A percentile compares a stretch with the other conserved stretches of the same genome.
phyloP scores from a whole-genome alignment of 2,888 invertebrate genomes.

The Sabatieria punctata region DNA sequence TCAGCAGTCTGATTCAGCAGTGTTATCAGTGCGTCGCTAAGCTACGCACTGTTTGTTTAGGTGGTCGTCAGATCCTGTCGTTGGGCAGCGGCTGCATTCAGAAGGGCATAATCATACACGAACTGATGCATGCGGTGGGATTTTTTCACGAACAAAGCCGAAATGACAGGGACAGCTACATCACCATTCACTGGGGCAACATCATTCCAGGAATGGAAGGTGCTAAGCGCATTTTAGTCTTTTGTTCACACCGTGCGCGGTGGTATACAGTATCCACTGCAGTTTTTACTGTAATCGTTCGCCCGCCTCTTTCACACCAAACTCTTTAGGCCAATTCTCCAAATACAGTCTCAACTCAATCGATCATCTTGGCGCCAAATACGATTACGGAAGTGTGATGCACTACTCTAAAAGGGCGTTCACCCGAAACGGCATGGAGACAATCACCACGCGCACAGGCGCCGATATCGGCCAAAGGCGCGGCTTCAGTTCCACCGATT shows the following conservation, averaged over 20 bases:
- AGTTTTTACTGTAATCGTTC: slow-evolving; percentile 16
- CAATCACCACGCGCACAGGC: neutral
- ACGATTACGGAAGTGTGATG: slow-evolving; percentile 28
- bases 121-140: slow-evolving; percentile 25
- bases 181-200: slow-evolving; percentile 28
- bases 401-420: slow-evolving; percentile 28
- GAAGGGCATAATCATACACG: slow-evolving; percentile 29
- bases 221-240: neutral
- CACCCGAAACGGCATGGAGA: slow-evolving; percentile 19
- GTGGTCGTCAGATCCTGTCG: slow-evolving; percentile 21
- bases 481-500: slow-evolving; percentile 26
- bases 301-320: slow-evolving; percentile 27
- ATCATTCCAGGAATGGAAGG: slow-evolving; percentile 22
- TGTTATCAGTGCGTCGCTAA: too few species aligned
- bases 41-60: too few species aligned
- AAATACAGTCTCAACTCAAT: slow-evolving; percentile 27
- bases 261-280: neutral
- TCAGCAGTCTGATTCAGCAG: too few species aligned
- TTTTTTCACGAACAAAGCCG: slow-evolving; percentile 31
- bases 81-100: slow-evolving; percentile 28
- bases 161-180: slow-evolving; percentile 22
- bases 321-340: slow-evolving; percentile 22
- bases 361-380: slow-evolving; percentile 23
- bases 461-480: slow-evolving; percentile 25
- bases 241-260: neutral